Conservation (phyloP, 1,140 invertebrate genomes). For the Ooceraea biroi region DNA sequence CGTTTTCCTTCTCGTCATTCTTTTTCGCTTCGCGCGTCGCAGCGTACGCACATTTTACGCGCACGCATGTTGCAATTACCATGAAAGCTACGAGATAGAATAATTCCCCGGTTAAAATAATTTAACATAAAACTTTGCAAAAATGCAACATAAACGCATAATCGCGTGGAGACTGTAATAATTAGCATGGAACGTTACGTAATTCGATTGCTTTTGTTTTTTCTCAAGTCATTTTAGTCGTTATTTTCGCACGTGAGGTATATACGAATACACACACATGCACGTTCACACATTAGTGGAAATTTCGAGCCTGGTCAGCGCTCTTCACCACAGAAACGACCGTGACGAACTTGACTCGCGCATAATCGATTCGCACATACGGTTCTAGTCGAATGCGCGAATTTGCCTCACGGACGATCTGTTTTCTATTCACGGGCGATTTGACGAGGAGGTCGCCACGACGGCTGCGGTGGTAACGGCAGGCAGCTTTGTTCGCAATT, state of each 20-base stretch:
- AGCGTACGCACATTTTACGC: background rate
- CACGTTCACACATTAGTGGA: constrained; percentile 2
- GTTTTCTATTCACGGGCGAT: constrained; percentile 83
- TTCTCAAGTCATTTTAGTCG: background rate
- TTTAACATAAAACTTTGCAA: background rate
- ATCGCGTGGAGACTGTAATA: background rate
- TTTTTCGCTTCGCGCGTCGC: constrained; percentile 25
- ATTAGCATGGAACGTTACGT: background rate
- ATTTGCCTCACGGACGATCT: constrained; percentile 81
- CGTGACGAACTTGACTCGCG: constrained; percentile 43
- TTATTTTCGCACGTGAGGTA: background rate
- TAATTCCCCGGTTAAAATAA: background rate
- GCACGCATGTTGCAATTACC: background rate
- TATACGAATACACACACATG: constrained; percentile 4
- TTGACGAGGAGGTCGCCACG: constrained; percentile 76
- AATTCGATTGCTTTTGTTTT: background rate
- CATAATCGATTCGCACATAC: constrained; percentile 68
- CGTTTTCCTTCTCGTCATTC: constrained; percentile 61
- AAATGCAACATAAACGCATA: background rate
- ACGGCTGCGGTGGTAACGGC: constrained; percentile 53
- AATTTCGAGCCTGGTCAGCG: constrained; percentile 16
- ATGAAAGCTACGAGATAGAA: background rate
- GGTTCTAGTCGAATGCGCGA: constrained; percentile 40
- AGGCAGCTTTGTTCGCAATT: constrained; percentile 81
- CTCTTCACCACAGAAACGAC: constrained; percentile 13